Evolutionary conservation across 2,888 invertebrate genomes (phyloP), one percentile per base, ranked within the genome.

Genomic region (Sceliomorpha sp.): DNA sequence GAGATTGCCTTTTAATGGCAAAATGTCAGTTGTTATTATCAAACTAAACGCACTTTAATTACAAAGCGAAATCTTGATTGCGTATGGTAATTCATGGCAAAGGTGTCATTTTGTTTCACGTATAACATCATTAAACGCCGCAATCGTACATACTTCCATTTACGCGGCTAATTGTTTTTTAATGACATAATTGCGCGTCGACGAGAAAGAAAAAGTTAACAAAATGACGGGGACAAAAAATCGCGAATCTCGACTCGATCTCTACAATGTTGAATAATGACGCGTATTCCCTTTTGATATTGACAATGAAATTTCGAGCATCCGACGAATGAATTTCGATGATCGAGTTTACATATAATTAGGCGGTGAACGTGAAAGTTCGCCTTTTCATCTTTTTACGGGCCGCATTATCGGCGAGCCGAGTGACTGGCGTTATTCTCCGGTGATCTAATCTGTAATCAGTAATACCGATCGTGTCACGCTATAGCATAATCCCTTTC

Each of bases 341-440:
- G 24, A 20, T 39, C n/a, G 14, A 39, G 24, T 24, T 9, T 20
- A 20, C 20, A 20, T 20, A 20, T 20, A 20, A 20, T 20, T 20
- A 20, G 20, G 40, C 44, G 51, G 20, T 24, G 15, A 32, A 34
- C 20, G 60, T 53, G 47, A 37, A 58, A 63, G 42, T 51, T 62
- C 60, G 48, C 27, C 58, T 55, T 47, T 64, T 66, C 50, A 36
- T 58, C 55, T 56, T 70, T 76, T 73, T 60, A 73, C 64, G 60
- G 47, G 64, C 71, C 66, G 70, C 66, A 73, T 68, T 66, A 53
- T 72, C 69, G 56, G 60, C 60, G 34, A 71, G 71, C 72, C 63
- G 73, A 74, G 76, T 79, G 79, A 78, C 76, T 77, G 77, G 77
- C 76, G 70, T 78, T 76, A 78, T 77, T 79, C 77, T 72, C 72